Conservation (phyloP, 1,140 invertebrate genomes). For the Drosophila bipectinata region DNA sequence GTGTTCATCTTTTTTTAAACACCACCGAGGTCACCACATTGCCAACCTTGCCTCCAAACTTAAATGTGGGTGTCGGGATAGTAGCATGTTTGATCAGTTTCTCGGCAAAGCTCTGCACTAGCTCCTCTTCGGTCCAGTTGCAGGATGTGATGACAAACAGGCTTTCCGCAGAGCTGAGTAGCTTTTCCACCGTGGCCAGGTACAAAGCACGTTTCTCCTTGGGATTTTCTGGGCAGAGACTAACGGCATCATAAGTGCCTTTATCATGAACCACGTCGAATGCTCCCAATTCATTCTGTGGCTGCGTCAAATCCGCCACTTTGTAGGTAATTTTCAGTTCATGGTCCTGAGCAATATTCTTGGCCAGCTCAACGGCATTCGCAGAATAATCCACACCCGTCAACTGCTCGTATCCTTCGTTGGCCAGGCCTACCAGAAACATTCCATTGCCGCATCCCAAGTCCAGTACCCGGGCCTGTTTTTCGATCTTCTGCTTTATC, state of each 20-base stretch:
- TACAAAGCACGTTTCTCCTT: slow-evolving; percentile 88
- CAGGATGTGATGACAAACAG: slow-evolving; percentile 95
- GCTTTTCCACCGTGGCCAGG: slow-evolving; percentile 86
- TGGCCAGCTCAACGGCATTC: slow-evolving; percentile 90
- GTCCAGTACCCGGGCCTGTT: slow-evolving; percentile 86
- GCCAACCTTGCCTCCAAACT: slow-evolving; percentile 93
- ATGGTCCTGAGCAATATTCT: slow-evolving; percentile 86
- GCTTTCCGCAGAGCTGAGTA: slow-evolving; percentile 77
- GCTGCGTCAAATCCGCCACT: slow-evolving; percentile 80
- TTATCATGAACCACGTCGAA: slow-evolving; percentile 93
- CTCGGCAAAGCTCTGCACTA: slow-evolving; percentile 89
- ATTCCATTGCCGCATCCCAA: slow-evolving; percentile 96
- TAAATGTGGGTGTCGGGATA: slow-evolving; percentile 92
- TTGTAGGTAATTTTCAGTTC: slow-evolving; percentile 85
- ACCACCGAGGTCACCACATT: slow-evolving; percentile 91
- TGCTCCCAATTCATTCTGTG: slow-evolving; percentile 61
- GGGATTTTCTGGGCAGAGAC: slow-evolving; percentile 89
- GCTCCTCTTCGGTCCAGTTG: slow-evolving; percentile 96
- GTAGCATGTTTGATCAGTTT: slow-evolving; percentile 87
- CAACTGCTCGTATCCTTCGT: slow-evolving; percentile 88
- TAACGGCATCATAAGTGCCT: slow-evolving; percentile 97
- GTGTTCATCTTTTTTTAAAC: slow-evolving; percentile 84
- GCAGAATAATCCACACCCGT: slow-evolving; percentile 93
- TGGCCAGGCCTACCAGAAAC: slow-evolving; percentile 90
- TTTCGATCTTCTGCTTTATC: slow-evolving; percentile 80